These are phyloP conservation scores for Sebastes fasciatus DNA, from an alignment of 2,113 vertebrate species.

Conservation along the genomic window DNA sequence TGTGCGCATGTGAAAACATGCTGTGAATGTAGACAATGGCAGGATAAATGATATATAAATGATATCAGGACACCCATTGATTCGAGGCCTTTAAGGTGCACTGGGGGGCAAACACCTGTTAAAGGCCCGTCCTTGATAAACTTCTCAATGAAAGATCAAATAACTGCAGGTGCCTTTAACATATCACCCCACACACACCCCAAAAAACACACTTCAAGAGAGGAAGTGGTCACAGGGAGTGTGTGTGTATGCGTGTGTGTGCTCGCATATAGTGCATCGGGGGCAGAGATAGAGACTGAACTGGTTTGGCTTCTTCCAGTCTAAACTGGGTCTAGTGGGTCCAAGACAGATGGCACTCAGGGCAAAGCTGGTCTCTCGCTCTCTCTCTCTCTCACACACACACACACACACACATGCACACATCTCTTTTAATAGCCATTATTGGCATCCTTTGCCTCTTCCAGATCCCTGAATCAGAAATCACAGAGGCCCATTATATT, in stretches of 20 bases:
- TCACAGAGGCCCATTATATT: constrained; percentile 82
- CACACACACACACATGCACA: constrained; percentile 52
- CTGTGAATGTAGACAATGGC: constrained; percentile 18
- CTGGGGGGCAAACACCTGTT: constrained; percentile 64
- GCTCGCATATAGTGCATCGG: constrained; percentile 33
- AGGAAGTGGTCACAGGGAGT: not conserved
- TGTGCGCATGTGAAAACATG: constrained; percentile 38
- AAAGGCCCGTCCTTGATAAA: not conserved
- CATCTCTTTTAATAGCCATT: constrained; percentile 79
- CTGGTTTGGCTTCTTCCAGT: constrained; percentile 75
- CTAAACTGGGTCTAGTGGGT: constrained; percentile 79
- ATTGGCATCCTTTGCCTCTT: constrained; percentile 81
- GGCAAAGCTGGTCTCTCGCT: constrained; percentile 71
- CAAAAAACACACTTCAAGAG: constrained; percentile 5
- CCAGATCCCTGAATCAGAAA: constrained; percentile 81
- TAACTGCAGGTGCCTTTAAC: not conserved
- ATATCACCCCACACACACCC: not conserved
- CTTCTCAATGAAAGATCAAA: constrained; percentile 21
- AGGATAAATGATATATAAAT: constrained; percentile 26
- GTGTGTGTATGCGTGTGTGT: not conserved
- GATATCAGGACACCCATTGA: constrained; percentile 20
- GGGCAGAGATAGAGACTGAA: constrained; percentile 65
- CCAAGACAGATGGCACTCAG: constrained; percentile 83
- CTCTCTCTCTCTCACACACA: constrained; percentile 48
- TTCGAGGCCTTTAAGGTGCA: constrained; percentile 1